A percentile compares a stretch with the other conserved stretches of the same genome.
phyloP scores from a whole-genome alignment of 1,140 invertebrate species.

The Drosophila fuyamai region DNA sequence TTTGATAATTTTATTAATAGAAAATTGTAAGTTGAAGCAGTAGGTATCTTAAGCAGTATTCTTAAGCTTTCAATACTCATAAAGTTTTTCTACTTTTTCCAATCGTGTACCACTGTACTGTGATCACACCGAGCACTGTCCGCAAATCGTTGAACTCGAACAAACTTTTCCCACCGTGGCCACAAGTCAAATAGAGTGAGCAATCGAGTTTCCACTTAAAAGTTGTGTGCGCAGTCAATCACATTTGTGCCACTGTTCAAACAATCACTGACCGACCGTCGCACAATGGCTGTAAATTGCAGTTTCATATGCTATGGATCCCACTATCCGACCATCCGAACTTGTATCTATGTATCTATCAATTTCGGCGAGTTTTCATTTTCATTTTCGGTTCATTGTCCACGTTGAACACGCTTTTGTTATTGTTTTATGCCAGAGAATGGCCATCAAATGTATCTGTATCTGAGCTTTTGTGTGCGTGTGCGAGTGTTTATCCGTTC shows the following conservation, averaged over 20 bases:
- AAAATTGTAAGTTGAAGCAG: no score
- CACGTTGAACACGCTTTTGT: constrained; percentile 35
- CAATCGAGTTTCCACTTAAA: constrained; percentile 42
- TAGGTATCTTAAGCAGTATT: no score
- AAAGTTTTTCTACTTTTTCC: no score
- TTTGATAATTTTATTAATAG: no score
- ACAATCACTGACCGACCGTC: constrained; percentile 30
- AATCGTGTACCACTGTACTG: not conserved
- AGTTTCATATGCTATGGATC: constrained; percentile 38
- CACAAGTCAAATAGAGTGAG: constrained; percentile 35
- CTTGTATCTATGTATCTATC: constrained; percentile 44
- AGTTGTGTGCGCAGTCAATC: constrained; percentile 45
- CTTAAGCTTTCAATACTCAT: no score
- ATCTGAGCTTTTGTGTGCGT: constrained; percentile 13
- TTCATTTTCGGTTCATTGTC: constrained; percentile 41
- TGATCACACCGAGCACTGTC: constrained; percentile 10
- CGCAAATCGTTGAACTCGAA: constrained; percentile 37
- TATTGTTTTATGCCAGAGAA: constrained; percentile 61
- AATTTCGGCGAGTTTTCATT: constrained; percentile 46
- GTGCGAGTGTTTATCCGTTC: constrained; percentile 38
- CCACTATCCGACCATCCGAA: constrained; percentile 26
- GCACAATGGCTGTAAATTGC: constrained; percentile 48
- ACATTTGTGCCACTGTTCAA: constrained; percentile 31
- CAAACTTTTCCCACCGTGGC: constrained; percentile 28
- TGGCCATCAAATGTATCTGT: constrained; percentile 55